These are phyloP conservation scores for Ptychadena robeensis DNA, from an alignment of 2,797 vertebrate species.

Conservation along the genomic window DNA sequence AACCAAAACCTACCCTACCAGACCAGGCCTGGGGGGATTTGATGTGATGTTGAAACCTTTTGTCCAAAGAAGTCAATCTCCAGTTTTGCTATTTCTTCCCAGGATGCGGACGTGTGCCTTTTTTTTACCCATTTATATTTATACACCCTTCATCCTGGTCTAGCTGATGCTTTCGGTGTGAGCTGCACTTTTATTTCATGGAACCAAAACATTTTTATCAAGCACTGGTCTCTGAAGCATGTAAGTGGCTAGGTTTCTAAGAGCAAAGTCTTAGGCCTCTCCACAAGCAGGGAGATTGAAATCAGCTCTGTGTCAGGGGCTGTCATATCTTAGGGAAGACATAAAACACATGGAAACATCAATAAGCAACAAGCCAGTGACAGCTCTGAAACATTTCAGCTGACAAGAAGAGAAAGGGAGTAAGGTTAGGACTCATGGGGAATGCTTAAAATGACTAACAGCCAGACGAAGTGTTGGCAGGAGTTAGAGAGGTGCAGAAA, in stretches of 20 bases:
- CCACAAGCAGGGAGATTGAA: constrained; percentile 91
- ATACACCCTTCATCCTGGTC: constrained; percentile 74
- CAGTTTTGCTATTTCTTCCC: constrained; percentile 88
- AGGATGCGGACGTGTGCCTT: constrained; percentile 78
- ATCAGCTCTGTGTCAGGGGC: constrained; percentile 95
- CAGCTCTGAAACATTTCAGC: constrained; percentile 90
- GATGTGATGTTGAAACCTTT: constrained; percentile 97
- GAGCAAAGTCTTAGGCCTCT: constrained; percentile 80
- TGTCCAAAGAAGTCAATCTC: constrained; percentile 86
- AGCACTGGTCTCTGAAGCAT: constrained; percentile 78
- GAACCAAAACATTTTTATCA: constrained; percentile 96
- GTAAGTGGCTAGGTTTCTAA: constrained; percentile 78
- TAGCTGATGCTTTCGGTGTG: constrained; percentile 83
- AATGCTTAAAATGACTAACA: constrained; percentile 88
- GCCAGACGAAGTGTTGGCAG: constrained; percentile 90
- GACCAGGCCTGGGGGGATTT: constrained; percentile 96
- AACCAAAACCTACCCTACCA: constrained; percentile 83
- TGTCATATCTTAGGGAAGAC: constrained; percentile 95
- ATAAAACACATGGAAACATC: constrained; percentile 99
- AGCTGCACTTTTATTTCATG: constrained; percentile 80
- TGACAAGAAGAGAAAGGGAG: constrained; percentile 89
- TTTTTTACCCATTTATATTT: constrained; percentile 65
- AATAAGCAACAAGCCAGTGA: constrained; percentile 99
- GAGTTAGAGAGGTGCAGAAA: constrained; percentile 86
- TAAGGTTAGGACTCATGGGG: constrained; percentile 96